phyloP scores from a whole-genome alignment of 2,113 vertebrate species.

The Orcinus orca region DNA sequence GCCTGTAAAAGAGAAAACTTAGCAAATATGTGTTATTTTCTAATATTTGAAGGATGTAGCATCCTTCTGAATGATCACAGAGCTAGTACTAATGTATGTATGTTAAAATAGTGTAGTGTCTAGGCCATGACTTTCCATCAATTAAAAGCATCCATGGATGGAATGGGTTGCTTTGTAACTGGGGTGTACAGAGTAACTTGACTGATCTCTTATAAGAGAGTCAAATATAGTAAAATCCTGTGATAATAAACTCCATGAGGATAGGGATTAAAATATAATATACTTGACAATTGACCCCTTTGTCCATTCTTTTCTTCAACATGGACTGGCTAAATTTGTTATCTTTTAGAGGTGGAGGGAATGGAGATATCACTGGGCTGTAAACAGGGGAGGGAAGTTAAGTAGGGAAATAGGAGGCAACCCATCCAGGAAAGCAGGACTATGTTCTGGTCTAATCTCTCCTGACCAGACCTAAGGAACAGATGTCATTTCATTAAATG shows the following conservation, averaged over 20 bases:
- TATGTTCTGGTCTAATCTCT: not conserved
- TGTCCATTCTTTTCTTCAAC: not conserved
- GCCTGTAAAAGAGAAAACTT: not conserved
- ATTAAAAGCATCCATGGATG: not conserved
- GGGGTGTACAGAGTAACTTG: not conserved
- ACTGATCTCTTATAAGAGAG: not conserved
- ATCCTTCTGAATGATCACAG: not conserved
- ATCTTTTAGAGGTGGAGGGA: not conserved
- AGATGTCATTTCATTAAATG: not conserved
- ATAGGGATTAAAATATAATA: not conserved
- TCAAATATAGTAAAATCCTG: constrained; percentile 6
- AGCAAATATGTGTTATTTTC: not conserved
- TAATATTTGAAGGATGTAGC: not conserved
- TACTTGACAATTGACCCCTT: not conserved
- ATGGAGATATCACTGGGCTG: not conserved
- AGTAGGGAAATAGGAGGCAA: not conserved
- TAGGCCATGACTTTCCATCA: not conserved
- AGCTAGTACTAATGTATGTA: not conserved
- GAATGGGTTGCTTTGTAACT: not conserved
- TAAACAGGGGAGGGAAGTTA: not conserved
- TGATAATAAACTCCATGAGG: not conserved
- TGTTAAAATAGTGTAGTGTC: not conserved
- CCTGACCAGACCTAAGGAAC: not conserved
- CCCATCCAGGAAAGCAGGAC: not conserved
- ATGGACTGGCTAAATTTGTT: not conserved